A percentile compares a stretch with the other conserved stretches of the same genome.
Evolutionary conservation across 2,797 vertebrate species (phyloP).

Genomic region (Yasuhikotakia modesta): DNA sequence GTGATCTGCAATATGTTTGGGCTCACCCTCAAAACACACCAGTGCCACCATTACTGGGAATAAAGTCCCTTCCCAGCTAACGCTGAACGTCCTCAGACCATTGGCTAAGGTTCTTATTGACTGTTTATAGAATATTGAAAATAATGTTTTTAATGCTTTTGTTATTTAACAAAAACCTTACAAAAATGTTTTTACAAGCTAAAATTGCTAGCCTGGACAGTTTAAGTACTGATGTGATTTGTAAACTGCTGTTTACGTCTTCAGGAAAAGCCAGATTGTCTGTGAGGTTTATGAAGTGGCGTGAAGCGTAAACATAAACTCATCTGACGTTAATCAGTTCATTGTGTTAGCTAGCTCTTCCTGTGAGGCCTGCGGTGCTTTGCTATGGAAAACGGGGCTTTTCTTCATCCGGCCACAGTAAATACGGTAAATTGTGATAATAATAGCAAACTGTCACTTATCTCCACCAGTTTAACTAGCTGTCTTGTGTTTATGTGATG

Average conservation of each 20-base stretch:
- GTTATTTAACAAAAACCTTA: too few species aligned
- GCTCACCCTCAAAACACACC: background rate
- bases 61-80: too few species aligned
- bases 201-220: too few species aligned
- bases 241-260: too few species aligned
- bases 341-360: background rate
- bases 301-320: background rate
- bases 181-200: too few species aligned
- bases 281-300: constrained; percentile 29
- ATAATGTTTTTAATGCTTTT: constrained; percentile 9
- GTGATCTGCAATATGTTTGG: constrained; percentile 32
- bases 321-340: constrained; percentile 3
- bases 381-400: constrained; percentile 14
- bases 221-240: background rate
- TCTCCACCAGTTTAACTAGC: constrained; percentile 45
- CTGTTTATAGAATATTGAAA: too few species aligned
- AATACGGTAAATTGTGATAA: constrained; percentile 54
- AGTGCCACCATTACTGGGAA: too few species aligned
- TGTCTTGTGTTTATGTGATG: constrained; percentile 50
- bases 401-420: constrained; percentile 39
- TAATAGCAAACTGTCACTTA: constrained; percentile 50
- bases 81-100: too few species aligned
- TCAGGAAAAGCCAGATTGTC: constrained; percentile 7
- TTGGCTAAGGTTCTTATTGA: too few species aligned
- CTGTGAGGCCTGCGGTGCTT: constrained; percentile 22